Evolutionary conservation across 2,113 vertebrate species (phyloP).

Genomic region (Prochilodus magdalenae): DNA sequence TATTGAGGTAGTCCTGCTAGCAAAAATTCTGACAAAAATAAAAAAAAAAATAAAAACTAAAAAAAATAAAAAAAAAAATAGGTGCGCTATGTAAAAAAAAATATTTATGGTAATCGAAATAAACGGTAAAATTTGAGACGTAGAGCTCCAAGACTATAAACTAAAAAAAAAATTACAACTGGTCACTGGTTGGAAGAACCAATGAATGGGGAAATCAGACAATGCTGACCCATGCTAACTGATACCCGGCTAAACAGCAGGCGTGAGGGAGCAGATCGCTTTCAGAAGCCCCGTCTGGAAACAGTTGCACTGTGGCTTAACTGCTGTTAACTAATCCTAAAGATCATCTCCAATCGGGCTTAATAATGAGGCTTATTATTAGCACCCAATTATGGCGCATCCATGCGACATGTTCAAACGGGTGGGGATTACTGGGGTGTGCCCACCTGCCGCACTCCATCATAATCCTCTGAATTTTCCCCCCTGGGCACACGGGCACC

Average conservation of each 20-base stretch:
- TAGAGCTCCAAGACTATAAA: too few species aligned
- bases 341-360: conserved; percentile 63
- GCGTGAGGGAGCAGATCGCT: background rate
- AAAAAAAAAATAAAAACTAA: too few species aligned
- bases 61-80: too few species aligned
- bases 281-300: conserved; percentile 17
- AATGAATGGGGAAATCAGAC: too few species aligned
- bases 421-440: conserved; percentile 59
- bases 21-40: too few species aligned
- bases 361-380: conserved; percentile 63
- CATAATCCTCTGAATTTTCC: conserved; percentile 28
- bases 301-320: conserved; percentile 49
- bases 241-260: background rate
- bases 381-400: conserved; percentile 67
- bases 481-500: conserved; percentile 33
- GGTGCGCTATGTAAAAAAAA: too few species aligned
- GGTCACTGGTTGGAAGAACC: too few species aligned
- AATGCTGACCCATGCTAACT: background rate
- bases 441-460: conserved; percentile 70
- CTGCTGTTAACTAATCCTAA: conserved; percentile 58
- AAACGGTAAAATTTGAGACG: too few species aligned
- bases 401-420: conserved; percentile 60
- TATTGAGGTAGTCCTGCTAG: too few species aligned
- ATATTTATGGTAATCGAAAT: too few species aligned
- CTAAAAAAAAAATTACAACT: too few species aligned